Evolutionary conservation across 2,797 vertebrate species (phyloP), one percentile per base, ranked within the genome.

Genomic region (Chelon labrosus): DNA sequence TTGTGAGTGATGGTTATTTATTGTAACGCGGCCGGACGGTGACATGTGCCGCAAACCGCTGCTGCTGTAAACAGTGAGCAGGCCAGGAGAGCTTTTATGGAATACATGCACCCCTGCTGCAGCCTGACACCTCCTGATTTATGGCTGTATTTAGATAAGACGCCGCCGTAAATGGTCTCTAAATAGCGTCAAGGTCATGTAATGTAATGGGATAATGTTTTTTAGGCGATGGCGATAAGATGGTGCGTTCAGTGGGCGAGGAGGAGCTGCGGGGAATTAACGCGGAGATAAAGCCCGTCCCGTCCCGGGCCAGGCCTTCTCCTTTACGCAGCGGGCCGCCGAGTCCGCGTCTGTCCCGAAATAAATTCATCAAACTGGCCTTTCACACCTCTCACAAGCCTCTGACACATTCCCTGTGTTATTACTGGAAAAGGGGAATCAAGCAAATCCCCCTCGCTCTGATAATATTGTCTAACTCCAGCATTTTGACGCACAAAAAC

Each of bases 91-190:
- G 95, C 94, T 96, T 97, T 96, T 96, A 96, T 96, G 95, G 96
- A 97, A 95, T 94, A 74, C 79, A 93, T 94, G 95, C 86, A 93
- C 42, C 92, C 94, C 92, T 80, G 93, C 94, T 89, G 93, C 82
- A 82, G 93, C 93, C 90, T 95, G 96, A 95, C 96, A 95, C 85
- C 92, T 67, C 70, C 83, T 96, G 96, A 98, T 96, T 98, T 96
- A 97, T 92, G 75, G 85, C 94, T 94, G 94, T 96, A 96, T 97
- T 98, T 97, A 97, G 96, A 97, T 96, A 97, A 97, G 95, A 94
- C 92, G 90, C 80, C 87, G 82, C 68, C 88, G 90, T 95, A 93
- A 91, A 94, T 95, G 96, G 93, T 95, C 93, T 90, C 93, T 93
- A 89, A 82, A 93, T 93, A 95, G 96, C 95, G 94, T 94, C 95